These are phyloP conservation scores for Protophormia terraenovae DNA, from an alignment of 2,888 invertebrate species.

Conservation along the genomic window DNA sequence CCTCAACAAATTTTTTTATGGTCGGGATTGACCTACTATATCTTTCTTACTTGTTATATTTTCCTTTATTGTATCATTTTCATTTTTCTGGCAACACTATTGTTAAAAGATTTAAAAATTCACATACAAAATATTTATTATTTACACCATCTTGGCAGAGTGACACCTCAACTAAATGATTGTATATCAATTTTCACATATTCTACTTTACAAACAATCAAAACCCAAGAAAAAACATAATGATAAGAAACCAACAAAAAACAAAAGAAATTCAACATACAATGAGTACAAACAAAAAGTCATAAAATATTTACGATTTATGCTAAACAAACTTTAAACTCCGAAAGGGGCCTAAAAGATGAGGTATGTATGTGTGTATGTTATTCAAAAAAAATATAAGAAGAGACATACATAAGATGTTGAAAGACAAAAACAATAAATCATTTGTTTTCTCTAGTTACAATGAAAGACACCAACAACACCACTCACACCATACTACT, in stretches of 20 bases:
- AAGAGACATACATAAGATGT: not conserved
- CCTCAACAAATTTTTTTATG: too few species aligned
- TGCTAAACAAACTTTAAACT: not conserved
- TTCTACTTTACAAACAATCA: not conserved
- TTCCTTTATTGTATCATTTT: too few species aligned
- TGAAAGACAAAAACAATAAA: constrained; percentile 3
- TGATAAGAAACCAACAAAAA: not conserved
- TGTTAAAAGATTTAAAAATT: not conserved
- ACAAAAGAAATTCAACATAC: not conserved
- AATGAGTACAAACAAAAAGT: not conserved
- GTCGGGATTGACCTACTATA: too few species aligned
- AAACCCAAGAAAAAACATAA: not conserved
- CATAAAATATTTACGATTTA: constrained; percentile 6
- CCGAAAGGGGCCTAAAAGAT: not conserved
- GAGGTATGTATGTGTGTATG: too few species aligned
- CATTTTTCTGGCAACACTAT: not conserved
- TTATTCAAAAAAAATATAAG: not conserved
- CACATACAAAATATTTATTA: not conserved
- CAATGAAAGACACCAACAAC: not conserved
- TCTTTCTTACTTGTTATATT: too few species aligned
- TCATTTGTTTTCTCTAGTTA: not conserved
- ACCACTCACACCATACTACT: too few species aligned
- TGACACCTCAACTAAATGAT: not conserved
- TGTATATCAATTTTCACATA: not conserved
- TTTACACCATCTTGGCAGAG: not conserved